Conservation (phyloP, 2,113 vertebrate genomes). For the Callipepla squamata region DNA sequence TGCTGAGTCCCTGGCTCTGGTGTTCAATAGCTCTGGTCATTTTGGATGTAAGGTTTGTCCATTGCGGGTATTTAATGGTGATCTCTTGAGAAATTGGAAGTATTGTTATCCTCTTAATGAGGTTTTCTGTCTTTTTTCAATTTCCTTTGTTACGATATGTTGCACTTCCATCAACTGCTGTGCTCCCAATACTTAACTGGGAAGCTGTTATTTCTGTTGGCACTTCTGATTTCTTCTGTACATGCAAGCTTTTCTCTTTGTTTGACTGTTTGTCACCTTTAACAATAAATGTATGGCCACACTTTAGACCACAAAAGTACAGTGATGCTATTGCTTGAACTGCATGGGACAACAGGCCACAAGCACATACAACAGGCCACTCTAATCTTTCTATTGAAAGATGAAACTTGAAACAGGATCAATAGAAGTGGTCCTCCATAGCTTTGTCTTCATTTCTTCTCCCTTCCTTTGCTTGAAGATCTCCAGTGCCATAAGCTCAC, state of each 20-base stretch:
- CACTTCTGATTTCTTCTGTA: background rate
- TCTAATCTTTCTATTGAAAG: background rate
- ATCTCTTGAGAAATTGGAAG: background rate
- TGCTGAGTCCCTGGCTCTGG: background rate
- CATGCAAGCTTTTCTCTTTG: background rate
- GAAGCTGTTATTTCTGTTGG: background rate
- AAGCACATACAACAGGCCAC: background rate
- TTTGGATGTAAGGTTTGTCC: background rate
- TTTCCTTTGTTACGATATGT: slow-evolving; percentile 10
- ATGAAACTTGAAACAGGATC: background rate
- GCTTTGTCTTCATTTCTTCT: background rate
- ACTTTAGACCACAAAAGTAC: background rate
- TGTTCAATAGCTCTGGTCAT: background rate
- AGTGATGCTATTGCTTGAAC: background rate
- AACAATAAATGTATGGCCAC: background rate
- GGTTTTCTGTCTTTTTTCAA: slow-evolving; percentile 23
- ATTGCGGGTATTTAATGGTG: background rate
- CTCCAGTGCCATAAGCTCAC: background rate
- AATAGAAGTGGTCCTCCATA: background rate
- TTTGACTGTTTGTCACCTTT: background rate
- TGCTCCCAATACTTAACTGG: background rate
- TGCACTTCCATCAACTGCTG: background rate
- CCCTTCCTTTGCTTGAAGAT: background rate
- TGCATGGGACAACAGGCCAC: background rate
- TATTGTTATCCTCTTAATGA: background rate